Percentiles rank a stretch among this genome's conserved stretches.
These are phyloP conservation scores for Myocastor coypus DNA, from an alignment of 2,113 vertebrate genomes.

Conservation along the genomic window DNA sequence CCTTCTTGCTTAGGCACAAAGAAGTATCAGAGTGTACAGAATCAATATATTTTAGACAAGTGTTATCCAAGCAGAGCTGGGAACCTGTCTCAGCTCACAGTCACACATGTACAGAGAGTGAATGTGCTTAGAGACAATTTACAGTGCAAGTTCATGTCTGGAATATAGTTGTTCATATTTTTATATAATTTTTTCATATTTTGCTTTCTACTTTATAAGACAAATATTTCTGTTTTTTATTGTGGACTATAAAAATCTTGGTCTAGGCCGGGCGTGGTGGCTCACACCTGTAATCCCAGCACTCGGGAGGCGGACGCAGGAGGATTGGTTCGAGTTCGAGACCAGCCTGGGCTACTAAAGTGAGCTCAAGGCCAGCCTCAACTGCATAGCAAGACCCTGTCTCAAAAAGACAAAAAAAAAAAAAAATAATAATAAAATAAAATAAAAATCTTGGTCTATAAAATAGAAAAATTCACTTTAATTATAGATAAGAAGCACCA, in stretches of 20 bases:
- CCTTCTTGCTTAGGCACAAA: not conserved
- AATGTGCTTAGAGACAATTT: not conserved
- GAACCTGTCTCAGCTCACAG: not conserved
- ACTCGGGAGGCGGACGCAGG: too few species aligned
- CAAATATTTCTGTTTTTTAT: not conserved
- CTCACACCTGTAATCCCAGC: too few species aligned
- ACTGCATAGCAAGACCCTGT: too few species aligned
- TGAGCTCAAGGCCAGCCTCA: too few species aligned
- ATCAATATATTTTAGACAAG: not conserved
- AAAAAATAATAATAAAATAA: too few species aligned
- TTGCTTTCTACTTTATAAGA: not conserved
- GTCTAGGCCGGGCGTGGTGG: too few species aligned
- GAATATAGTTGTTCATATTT: not conserved
- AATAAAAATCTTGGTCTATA: not conserved
- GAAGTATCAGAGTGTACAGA: not conserved
- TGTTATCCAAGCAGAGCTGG: not conserved
- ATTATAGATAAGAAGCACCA: not conserved
- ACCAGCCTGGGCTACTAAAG: too few species aligned
- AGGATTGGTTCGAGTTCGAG: too few species aligned
- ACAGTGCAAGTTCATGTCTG: not conserved
- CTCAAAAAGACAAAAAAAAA: too few species aligned
- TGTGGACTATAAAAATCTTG: not conserved
- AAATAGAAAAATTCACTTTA: not conserved
- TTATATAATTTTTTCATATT: not conserved
- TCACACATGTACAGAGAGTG: not conserved